Conservation (phyloP, 1,140 invertebrate genomes). For the Lamellibrachia luymesi region DNA sequence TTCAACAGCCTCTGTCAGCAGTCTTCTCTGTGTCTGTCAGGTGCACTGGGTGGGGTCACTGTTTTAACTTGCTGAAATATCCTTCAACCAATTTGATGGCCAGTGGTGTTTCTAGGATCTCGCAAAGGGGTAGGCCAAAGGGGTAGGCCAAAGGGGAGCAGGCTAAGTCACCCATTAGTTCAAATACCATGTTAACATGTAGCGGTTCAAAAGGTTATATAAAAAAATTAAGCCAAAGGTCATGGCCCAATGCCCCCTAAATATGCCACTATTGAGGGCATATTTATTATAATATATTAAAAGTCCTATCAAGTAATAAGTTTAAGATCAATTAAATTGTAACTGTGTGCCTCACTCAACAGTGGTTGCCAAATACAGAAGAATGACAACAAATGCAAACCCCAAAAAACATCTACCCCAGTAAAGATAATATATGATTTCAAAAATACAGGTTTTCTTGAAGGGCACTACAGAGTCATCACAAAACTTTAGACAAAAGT, state of each 20-base stretch:
- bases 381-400: neutral
- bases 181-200: too few relatives aligned
- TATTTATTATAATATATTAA: neutral
- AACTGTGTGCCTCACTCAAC: neutral
- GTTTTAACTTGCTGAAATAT: neutral
- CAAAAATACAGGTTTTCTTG: too few relatives aligned
- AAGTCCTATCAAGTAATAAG: neutral
- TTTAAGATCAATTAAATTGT: neutral
- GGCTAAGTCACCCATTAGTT: too few relatives aligned
- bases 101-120: too few relatives aligned
- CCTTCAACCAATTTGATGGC: neutral
- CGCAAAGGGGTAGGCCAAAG: too few relatives aligned
- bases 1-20: neutral
- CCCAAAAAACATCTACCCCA: too few relatives aligned
- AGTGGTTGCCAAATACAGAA: neutral
- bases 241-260: too few relatives aligned
- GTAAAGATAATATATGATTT: too few relatives aligned
- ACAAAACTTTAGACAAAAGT: neutral
- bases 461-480: neutral
- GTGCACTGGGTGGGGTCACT: neutral
- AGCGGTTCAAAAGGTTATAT: too few relatives aligned
- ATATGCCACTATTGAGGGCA: neutral
- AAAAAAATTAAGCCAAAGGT: too few relatives aligned
- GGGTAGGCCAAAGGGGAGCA: too few relatives aligned
- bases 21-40: neutral